Evolutionary conservation across 2,113 vertebrate species (phyloP).

Genomic region (Phodopus roborovskii): DNA sequence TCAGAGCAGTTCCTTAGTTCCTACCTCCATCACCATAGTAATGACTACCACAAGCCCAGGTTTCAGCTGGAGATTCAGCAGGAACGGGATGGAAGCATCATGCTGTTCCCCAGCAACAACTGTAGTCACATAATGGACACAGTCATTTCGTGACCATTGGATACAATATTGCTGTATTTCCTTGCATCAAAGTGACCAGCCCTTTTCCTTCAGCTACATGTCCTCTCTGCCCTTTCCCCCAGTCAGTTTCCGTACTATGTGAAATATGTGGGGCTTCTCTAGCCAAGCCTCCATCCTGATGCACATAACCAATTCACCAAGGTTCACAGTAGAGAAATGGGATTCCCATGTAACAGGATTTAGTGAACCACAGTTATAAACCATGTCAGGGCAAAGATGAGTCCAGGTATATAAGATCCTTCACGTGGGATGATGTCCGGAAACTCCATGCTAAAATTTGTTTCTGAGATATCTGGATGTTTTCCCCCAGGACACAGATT

Average conservation of each 20-base stretch:
- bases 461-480: background rate
- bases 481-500: background rate
- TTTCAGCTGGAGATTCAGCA: background rate
- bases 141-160: background rate
- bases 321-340: background rate
- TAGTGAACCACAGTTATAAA: background rate
- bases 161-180: fast-evolving
- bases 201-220: fast-evolving
- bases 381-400: background rate
- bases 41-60: background rate
- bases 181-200: too few relatives aligned
- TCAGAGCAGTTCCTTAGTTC: background rate
- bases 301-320: background rate
- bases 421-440: background rate
- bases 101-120: background rate
- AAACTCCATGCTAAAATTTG: background rate
- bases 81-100: background rate
- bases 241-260: background rate
- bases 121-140: background rate
- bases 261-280: background rate
- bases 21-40: background rate
- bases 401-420: fast-evolving
- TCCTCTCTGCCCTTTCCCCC: background rate
- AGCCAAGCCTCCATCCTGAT: background rate
- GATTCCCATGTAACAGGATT: background rate